Evolutionary conservation across 2,113 vertebrate genomes (phyloP).

Genomic region (Hippocampus zosterae): DNA sequence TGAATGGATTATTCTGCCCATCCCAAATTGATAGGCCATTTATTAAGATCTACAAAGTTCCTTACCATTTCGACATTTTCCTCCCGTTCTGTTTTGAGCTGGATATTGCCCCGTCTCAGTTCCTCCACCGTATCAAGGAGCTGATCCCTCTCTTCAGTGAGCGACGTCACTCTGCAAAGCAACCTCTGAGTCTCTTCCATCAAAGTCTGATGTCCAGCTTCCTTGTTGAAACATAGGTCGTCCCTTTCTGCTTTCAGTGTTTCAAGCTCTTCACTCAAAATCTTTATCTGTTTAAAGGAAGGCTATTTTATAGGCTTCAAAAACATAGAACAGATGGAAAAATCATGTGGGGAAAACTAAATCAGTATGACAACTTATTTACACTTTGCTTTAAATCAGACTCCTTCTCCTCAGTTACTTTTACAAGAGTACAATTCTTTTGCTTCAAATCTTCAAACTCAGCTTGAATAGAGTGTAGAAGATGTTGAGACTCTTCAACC

Average conservation of each 20-base stretch:
- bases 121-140: neutral
- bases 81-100: neutral
- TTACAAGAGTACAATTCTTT: neutral
- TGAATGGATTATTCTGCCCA: no score
- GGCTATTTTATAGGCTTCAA: neutral
- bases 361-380: neutral
- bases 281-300: neutral
- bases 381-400: neutral
- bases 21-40: no score
- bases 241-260: neutral
- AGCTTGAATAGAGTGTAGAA: neutral
- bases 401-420: neutral
- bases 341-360: neutral
- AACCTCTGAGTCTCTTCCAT: neutral
- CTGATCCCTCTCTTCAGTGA: neutral
- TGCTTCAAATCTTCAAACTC: neutral
- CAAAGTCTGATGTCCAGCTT: neutral
- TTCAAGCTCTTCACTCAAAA: neutral
- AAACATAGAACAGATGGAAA: neutral
- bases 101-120: neutral
- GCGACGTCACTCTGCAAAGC: neutral
- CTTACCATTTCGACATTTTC: neutral
- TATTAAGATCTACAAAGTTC: neutral
- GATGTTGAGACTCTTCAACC: neutral
- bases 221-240: neutral